Evolutionary conservation across 1,140 invertebrate species (phyloP).

Genomic region (Scaptomyza montana): DNA sequence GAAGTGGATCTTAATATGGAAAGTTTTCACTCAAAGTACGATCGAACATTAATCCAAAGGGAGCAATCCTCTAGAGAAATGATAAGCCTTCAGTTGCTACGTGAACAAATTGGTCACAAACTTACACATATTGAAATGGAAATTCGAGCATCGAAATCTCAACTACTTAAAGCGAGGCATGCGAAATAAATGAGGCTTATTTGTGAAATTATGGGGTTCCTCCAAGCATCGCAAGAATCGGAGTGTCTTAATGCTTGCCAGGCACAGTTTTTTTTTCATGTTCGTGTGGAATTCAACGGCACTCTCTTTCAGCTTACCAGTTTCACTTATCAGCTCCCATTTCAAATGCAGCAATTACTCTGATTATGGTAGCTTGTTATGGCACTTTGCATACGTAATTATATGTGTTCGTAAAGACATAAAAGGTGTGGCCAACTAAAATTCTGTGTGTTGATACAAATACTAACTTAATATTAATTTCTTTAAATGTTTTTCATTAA

Average conservation of each 20-base stretch:
- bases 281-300: neutral
- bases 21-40: constrained; percentile 24
- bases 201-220: constrained; percentile 18
- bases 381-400: constrained; percentile 14
- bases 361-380: constrained; percentile 24
- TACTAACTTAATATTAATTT: too few relatives aligned
- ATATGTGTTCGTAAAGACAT: too few relatives aligned
- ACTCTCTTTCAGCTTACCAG: neutral
- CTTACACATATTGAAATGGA: constrained; percentile 46
- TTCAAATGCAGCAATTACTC: neutral
- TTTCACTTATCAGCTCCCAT: constrained; percentile 35
- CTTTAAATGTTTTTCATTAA: too few relatives aligned
- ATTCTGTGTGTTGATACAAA: neutral
- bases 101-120: constrained; percentile 27
- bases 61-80: constrained; percentile 39
- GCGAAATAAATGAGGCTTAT: constrained; percentile 22
- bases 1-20: constrained; percentile 13
- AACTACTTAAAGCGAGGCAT: neutral
- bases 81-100: constrained; percentile 23
- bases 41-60: constrained; percentile 11
- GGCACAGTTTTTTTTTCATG: neutral
- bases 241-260: neutral
- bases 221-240: neutral
- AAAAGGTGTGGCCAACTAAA: constrained; percentile 21
- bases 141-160: constrained; percentile 11